Evolutionary conservation across 2,797 vertebrate species (phyloP).

Genomic region (Cyprinodon diabolis): DNA sequence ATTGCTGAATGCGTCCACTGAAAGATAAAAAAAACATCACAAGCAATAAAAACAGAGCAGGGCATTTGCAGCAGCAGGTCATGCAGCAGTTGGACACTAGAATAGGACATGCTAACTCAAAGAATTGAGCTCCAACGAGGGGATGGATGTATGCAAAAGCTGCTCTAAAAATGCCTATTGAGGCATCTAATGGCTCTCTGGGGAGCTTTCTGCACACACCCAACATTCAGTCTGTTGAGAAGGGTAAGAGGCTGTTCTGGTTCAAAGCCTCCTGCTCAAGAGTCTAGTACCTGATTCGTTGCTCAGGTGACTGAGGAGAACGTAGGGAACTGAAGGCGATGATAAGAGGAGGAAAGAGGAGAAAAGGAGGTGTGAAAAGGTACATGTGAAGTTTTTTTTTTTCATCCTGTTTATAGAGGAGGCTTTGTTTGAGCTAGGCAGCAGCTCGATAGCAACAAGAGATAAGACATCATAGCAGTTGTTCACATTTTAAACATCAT

Average conservation of each 20-base stretch:
- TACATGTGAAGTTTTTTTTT: conserved; percentile 32
- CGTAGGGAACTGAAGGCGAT: conserved; percentile 81
- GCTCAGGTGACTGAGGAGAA: conserved; percentile 94
- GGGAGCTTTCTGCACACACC: conserved; percentile 58
- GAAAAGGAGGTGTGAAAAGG: conserved; percentile 62
- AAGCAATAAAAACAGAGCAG: conserved; percentile 30
- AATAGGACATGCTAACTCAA: conserved; percentile 55
- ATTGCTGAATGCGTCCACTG: conserved; percentile 10
- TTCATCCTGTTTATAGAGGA: conserved; percentile 9
- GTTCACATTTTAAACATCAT: conserved; percentile 13
- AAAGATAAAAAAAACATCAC: neutral
- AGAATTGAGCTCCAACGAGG: conserved; percentile 29
- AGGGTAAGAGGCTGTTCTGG: conserved; percentile 30
- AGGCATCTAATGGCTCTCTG: conserved; percentile 21
- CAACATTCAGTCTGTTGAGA: conserved; percentile 63
- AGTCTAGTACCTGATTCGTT: conserved; percentile 94
- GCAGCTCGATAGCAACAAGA: conserved; percentile 6
- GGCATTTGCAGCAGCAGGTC: conserved; percentile 50
- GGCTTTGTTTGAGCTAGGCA: conserved; percentile 1
- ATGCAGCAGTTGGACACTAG: conserved; percentile 66
- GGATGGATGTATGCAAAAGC: conserved; percentile 64
- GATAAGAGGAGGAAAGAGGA: conserved; percentile 62
- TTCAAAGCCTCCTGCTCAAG: conserved; percentile 50
- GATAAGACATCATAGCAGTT: conserved; percentile 21
- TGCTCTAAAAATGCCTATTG: conserved; percentile 9